Conservation (phyloP, 2,113 vertebrate genomes). For the Carassius carassius region DNA sequence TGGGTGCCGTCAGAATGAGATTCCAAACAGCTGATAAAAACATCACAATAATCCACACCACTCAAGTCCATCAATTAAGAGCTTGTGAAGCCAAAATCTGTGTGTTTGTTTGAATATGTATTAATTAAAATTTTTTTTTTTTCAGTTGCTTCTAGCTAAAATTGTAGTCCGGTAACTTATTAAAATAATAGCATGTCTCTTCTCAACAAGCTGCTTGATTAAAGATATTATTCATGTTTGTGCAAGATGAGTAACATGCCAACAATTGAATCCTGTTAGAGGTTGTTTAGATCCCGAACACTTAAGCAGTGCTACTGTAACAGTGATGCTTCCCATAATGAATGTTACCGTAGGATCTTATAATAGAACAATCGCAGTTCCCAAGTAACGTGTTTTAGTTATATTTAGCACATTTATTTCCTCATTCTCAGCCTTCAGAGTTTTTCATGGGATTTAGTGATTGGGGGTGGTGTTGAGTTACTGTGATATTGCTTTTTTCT, state of each 20-base stretch:
- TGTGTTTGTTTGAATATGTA: too few species aligned
- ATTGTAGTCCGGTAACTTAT: background rate
- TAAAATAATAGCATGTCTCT: background rate
- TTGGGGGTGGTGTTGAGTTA: background rate
- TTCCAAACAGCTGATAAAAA: background rate
- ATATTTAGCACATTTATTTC: conserved; percentile 1
- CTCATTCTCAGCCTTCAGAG: background rate
- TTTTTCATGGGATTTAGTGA: conserved; percentile 29
- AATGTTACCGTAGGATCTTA: background rate
- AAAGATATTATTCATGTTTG: background rate
- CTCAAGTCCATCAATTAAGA: background rate
- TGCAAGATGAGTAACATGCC: background rate
- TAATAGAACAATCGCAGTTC: background rate
- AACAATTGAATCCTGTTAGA: background rate
- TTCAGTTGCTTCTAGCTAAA: too few species aligned
- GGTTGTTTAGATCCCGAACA: background rate
- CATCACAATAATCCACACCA: background rate
- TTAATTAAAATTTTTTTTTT: too few species aligned
- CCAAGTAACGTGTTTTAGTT: background rate
- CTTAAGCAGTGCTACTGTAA: background rate
- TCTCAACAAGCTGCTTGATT: background rate
- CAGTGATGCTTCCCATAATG: background rate
- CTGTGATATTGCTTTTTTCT: conserved; percentile 11
- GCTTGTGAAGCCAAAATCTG: background rate
- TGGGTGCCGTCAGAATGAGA: background rate